Evolutionary conservation across 2,888 invertebrate genomes (phyloP), one percentile per base, ranked within the genome.

Genomic region (Heliconius hortense): DNA sequence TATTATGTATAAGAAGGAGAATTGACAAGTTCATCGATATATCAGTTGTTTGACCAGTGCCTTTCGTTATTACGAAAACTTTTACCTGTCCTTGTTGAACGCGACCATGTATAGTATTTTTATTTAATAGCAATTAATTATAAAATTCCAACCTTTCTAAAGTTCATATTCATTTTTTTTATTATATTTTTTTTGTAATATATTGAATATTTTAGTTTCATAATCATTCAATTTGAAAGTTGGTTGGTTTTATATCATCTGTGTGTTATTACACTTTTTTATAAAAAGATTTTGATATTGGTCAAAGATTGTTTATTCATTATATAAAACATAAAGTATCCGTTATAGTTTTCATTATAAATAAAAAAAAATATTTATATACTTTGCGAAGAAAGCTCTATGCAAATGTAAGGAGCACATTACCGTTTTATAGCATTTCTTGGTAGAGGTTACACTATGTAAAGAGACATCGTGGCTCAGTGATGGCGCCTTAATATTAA

Each of bases 51-150:
- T 66, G 75, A 76, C 86, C 80, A 84, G 82, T 82, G 84, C 84
- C 89, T 89, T 88, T 90, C 87, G 80, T 83, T 83, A 83, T 89
- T 87, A 86, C 87, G 87, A 88, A 88, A 31, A 39, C 21, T 70
- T 63, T 74, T 39, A 43, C 59, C 21, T 26, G 39, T 21, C 71
- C 60, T 71, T 60, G 43, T 43, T 39, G 21, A 35, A 28, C 11
- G 60, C 11, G 43, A 18, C 53, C 31, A 31, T 53, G 56, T 53
- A 69, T 35, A n/a, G 21, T 39, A 7, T 56, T 69, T 69, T 69
- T 68, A 31, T 68, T 68, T 69, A 69, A 31, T 56, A 69, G 24
- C 39, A 24, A 66, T 66, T 66, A 39, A 66, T 69, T 24, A 69
- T 35, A 3, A 56, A 69, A 56, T 56, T 35, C 56, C 53, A 56